Conservation (phyloP, 2,113 vertebrate genomes). For the Macrotus californicus region DNA sequence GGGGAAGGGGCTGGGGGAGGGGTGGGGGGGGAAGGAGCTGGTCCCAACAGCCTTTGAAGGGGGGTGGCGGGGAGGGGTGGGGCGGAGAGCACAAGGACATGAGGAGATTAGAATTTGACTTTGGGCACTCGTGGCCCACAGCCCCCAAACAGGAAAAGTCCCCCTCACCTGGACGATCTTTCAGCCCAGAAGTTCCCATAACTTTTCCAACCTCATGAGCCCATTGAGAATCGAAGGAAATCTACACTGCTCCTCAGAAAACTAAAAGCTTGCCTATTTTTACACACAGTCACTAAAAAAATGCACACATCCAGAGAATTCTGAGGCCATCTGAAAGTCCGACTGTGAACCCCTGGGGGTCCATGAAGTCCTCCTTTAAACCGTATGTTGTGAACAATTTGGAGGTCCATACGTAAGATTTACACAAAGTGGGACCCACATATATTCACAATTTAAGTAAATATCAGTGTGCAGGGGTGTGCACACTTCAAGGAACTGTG, state of each 20-base stretch:
- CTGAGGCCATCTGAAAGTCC: background rate
- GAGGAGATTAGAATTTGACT: background rate
- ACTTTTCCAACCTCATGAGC: background rate
- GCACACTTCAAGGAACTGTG: background rate
- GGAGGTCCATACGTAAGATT: background rate
- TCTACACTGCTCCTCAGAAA: background rate
- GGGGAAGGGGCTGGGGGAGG: no score
- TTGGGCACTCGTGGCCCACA: no score
- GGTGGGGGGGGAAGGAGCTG: background rate
- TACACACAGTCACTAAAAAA: background rate
- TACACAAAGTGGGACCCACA: background rate
- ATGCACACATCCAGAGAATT: background rate
- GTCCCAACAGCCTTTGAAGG: background rate
- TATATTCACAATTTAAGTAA: background rate
- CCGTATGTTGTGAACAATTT: background rate
- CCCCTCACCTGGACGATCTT: background rate
- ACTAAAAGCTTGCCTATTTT: background rate
- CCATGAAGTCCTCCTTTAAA: background rate
- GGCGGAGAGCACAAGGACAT: accelerated
- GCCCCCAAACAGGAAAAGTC: background rate
- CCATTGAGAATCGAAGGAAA: background rate
- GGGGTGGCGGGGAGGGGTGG: no score
- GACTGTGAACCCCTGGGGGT: background rate
- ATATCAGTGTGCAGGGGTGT: background rate
- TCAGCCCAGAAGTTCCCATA: background rate